Base-by-base conservation (phyloP, 2,888 invertebrate genomes). In the Ariolimax columbianus region DNA sequence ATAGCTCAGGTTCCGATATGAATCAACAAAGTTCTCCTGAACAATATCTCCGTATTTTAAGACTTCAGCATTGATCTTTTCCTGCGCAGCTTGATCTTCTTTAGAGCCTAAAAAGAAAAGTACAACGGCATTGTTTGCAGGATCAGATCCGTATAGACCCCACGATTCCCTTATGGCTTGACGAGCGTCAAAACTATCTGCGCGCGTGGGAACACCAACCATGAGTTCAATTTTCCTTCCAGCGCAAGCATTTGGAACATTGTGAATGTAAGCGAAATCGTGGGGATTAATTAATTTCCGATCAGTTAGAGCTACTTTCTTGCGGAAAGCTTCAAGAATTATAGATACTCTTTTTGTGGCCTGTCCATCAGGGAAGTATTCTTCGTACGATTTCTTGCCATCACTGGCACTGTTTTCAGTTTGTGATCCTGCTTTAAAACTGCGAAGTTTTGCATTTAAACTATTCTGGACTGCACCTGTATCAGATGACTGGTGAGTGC, bases 1-100 rank as follows among this genome's bases (percentile, higher is more conserved):
- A 78, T 94, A 92, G 0, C 94, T 94, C 38, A 95, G 89, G 89
- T 94, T 94, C 40, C 92, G 89, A 86, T 95, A 95, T 9, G 91
- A 89, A 87, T 95, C 95, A 2, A 91, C 33, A 86, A 94, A 93
- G 84, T 93, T 90, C 75, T 91, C 93, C 86, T 93, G 94, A 0
- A 94, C 89, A 14, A 94, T 90, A 86, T 94, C 94, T 1, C 86
- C 77, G 86, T 92, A 92, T 63, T 88, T 83, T 43, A 90, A 87
- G 38, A 90, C 89, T 83, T 94, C 94, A 36, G 89, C 87, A 66
- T 88, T 87, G 0, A 91, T 85, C n/a, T 87, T 84, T 43, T 59
- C 38, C 72, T 91, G 90, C 14, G 87, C n/a, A 4, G 83, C 82
- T 11, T 47, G 55, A 30, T 84, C 51, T 6, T n/a, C 66, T 30